These are phyloP conservation scores for Tridacna crocea DNA, from an alignment of 2,888 invertebrate genomes.

Conservation along the genomic window DNA sequence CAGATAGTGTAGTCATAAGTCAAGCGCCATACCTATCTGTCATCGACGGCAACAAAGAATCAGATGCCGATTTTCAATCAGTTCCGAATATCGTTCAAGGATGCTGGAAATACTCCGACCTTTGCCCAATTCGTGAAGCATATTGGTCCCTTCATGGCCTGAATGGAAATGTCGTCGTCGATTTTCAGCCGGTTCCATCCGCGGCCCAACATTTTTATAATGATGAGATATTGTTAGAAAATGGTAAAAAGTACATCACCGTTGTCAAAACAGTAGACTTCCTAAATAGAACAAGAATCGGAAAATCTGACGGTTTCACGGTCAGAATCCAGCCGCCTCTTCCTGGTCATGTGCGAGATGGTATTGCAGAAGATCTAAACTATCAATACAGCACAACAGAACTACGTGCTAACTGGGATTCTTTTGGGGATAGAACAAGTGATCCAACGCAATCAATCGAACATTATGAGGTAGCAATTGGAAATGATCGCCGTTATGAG, in stretches of 20 bases:
- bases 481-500: slow-evolving; percentile 71
- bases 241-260: slow-evolving; percentile 68
- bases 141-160: slow-evolving; percentile 66
- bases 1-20: slow-evolving; percentile 67
- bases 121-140: slow-evolving; percentile 64
- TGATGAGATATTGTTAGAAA: slow-evolving; percentile 66
- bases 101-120: slow-evolving; percentile 68
- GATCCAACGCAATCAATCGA: slow-evolving; percentile 66
- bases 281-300: slow-evolving; percentile 58
- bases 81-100: slow-evolving; percentile 64
- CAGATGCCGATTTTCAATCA: slow-evolving; percentile 66
- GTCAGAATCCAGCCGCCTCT: slow-evolving; percentile 69
- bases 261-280: slow-evolving; percentile 64
- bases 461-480: slow-evolving; percentile 74
- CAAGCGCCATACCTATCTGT: slow-evolving; percentile 55
- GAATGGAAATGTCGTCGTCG: slow-evolving; percentile 59
- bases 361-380: slow-evolving; percentile 64
- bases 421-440: slow-evolving; percentile 65
- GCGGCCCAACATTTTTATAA: slow-evolving; percentile 56
- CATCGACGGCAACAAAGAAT: slow-evolving; percentile 53
- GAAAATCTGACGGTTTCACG: slow-evolving; percentile 68
- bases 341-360: slow-evolving; percentile 72
- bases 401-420: slow-evolving; percentile 71
- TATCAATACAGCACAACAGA: slow-evolving; percentile 63
- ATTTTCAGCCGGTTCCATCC: slow-evolving; percentile 47